Evolutionary conservation across 1,140 invertebrate species (phyloP).

Genomic region (Platorchestia sp.): DNA sequence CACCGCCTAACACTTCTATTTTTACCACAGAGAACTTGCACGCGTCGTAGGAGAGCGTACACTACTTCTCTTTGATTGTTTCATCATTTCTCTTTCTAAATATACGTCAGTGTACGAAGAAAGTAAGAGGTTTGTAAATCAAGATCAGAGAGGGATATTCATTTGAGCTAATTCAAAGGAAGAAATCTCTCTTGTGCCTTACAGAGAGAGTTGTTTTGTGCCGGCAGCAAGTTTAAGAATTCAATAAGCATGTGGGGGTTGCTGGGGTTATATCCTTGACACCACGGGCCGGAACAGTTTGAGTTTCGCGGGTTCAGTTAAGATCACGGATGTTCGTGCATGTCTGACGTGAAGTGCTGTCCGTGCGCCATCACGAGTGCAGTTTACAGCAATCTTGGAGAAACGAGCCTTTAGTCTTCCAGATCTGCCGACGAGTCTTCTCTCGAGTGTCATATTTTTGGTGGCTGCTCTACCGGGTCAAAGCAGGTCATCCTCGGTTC

Average conservation of each 20-base stretch:
- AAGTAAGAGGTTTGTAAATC: not conserved
- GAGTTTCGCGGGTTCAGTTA: not conserved
- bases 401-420: not conserved
- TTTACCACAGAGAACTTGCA: not conserved
- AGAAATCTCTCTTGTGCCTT: not conserved
- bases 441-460: constrained; percentile 40
- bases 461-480: constrained; percentile 5
- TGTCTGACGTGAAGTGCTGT: constrained; percentile 18
- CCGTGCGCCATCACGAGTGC: not conserved
- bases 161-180: not conserved
- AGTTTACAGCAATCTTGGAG: constrained; percentile 11
- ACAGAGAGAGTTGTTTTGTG: not conserved
- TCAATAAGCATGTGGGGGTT: not conserved
- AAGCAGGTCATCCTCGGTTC: not conserved
- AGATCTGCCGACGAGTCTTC: constrained; percentile 19
- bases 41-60: not conserved
- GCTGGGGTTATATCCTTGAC: not conserved
- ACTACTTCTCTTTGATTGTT: not conserved
- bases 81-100: not conserved
- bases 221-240: not conserved
- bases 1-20: not conserved
- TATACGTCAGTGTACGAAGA: not conserved
- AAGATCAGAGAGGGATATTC: too few relatives aligned
- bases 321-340: constrained; percentile 25
- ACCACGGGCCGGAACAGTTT: not conserved